Conservation (phyloP, 2,113 vertebrate genomes). For the Recurvirostra avosetta region DNA sequence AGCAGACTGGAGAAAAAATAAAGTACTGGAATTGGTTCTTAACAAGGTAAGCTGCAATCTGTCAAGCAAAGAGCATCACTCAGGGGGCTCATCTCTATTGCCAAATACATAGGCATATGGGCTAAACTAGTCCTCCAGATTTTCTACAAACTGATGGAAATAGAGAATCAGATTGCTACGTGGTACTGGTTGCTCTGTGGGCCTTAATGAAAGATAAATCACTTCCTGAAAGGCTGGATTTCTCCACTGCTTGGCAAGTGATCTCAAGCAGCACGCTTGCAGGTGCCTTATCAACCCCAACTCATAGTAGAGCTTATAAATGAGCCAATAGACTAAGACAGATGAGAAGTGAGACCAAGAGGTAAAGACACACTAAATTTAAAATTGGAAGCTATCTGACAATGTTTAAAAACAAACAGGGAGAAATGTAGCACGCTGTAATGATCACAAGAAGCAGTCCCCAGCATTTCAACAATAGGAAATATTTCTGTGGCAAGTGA, state of each 20-base stretch:
- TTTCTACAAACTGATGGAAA: neutral
- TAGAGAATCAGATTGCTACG: neutral
- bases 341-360: neutral
- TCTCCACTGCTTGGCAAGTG: neutral
- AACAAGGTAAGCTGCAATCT: neutral
- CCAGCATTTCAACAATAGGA: neutral
- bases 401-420: neutral
- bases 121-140: neutral
- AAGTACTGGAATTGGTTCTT: neutral
- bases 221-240: neutral
- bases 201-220: neutral
- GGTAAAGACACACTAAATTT: neutral
- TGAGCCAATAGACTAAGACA: neutral
- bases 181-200: neutral
- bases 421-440: neutral
- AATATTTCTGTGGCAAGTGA: neutral
- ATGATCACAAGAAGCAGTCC: neutral
- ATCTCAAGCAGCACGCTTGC: neutral
- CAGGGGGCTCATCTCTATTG: neutral
- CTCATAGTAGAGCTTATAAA: neutral
- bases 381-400: neutral
- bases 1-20: neutral
- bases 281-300: neutral
- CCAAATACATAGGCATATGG: neutral
- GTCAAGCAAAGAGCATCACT: neutral